These are phyloP conservation scores for Tuberolachnus salignus DNA, from an alignment of 2,888 invertebrate species.

Conservation along the genomic window DNA sequence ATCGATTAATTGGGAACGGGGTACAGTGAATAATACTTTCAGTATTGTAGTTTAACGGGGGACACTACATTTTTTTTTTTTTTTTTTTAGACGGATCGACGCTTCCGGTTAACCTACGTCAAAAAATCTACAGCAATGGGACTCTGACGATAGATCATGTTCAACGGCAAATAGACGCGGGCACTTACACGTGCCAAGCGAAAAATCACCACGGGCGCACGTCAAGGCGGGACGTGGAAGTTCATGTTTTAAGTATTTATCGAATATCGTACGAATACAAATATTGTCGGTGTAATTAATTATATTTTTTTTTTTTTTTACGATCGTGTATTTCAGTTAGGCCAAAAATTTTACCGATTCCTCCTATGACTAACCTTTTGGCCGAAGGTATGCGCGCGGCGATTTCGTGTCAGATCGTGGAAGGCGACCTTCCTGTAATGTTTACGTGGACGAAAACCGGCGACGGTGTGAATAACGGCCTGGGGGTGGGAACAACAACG, in stretches of 20 bases:
- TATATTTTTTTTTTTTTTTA: conserved; percentile 14
- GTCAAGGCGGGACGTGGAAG: conserved; percentile 62
- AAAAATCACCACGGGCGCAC: conserved; percentile 63
- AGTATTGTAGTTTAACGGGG: background rate
- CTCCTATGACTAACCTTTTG: conserved; percentile 79
- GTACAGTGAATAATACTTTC: conserved; percentile 64
- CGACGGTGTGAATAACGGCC: conserved; percentile 66
- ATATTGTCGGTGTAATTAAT: background rate
- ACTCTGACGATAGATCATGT: conserved; percentile 65
- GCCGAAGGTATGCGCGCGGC: conserved; percentile 86
- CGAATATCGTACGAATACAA: background rate
- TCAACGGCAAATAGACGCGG: conserved; percentile 64
- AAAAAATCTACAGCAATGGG: conserved; percentile 64
- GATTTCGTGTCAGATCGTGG: conserved; percentile 87
- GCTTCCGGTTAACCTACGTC: conserved; percentile 65
- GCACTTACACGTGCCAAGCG: conserved; percentile 65
- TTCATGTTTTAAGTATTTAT: conserved; percentile 62
- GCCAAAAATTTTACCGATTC: conserved; percentile 83
- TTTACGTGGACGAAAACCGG: conserved; percentile 92
- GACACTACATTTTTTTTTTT: too few species aligned
- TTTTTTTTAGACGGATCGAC: conserved; percentile 62
- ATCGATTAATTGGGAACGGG: conserved; percentile 87
- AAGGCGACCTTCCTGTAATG: conserved; percentile 89
- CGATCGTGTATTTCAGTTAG: conserved; percentile 69
- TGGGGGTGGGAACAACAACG: conserved; percentile 65